Evolutionary conservation across 1,140 invertebrate genomes (phyloP).

Genomic region (Neodiprion fabricii): DNA sequence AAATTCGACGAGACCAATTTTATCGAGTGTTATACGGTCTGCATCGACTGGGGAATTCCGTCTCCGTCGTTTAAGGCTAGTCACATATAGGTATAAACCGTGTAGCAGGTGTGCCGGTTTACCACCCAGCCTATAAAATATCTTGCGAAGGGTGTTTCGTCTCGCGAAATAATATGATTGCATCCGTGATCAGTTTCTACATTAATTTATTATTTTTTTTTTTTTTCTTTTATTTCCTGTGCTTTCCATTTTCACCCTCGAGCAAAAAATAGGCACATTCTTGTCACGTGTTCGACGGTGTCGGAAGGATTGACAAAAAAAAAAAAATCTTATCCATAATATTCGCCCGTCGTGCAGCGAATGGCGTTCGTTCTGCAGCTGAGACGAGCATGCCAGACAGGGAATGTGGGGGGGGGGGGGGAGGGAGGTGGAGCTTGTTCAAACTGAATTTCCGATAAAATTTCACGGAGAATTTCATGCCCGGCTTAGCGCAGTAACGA

Average conservation of each 20-base stretch:
- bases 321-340: background rate
- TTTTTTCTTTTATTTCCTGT: background rate
- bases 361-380: too few relatives aligned
- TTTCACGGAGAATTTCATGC: conserved; percentile 2
- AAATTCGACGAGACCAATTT: background rate
- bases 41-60: background rate
- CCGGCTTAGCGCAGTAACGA: background rate
- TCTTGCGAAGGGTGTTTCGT: background rate
- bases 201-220: conserved; percentile 11
- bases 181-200: background rate
- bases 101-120: too few relatives aligned
- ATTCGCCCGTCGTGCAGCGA: background rate
- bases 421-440: background rate
- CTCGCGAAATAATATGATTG: background rate
- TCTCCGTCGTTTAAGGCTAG: background rate
- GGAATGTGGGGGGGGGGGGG: background rate
- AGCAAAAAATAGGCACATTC: too few relatives aligned
- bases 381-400: background rate
- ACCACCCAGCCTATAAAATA: too few relatives aligned
- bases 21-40: background rate
- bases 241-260: too few relatives aligned
- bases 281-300: too few relatives aligned
- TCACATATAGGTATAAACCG: too few relatives aligned
- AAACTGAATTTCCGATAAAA: conserved; percentile 6
- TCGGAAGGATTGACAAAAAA: too few relatives aligned